Percentiles rank a stretch among this genome's conserved stretches.
phyloP scores from a whole-genome alignment of 2,113 vertebrate species.

The Peucedramus taeniatus region DNA sequence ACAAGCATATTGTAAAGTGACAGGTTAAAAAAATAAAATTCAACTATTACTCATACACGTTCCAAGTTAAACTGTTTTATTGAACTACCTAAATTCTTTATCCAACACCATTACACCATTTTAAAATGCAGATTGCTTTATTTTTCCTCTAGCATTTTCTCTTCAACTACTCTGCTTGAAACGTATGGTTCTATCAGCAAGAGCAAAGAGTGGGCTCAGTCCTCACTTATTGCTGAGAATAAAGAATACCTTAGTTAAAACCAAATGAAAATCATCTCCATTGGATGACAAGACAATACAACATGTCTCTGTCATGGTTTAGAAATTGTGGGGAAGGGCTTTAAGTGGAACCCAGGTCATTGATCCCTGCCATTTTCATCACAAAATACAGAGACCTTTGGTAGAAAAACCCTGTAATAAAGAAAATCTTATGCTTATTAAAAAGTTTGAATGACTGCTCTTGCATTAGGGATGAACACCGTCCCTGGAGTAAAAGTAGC shows the following conservation, averaged over 20 bases:
- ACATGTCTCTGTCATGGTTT: not conserved
- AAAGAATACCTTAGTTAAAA: not conserved
- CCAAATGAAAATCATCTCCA: not conserved
- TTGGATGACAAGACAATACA: not conserved
- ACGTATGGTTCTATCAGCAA: not conserved
- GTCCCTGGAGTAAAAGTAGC: not conserved
- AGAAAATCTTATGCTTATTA: not conserved
- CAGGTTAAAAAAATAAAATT: not conserved
- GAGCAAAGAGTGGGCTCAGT: not conserved
- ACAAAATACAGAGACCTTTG: not conserved
- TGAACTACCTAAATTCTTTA: not conserved
- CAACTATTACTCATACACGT: not conserved
- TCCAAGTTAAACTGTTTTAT: not conserved
- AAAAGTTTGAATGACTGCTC: not conserved
- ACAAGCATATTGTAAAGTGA: constrained; percentile 11
- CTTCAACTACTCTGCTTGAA: not conserved
- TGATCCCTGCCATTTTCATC: not conserved
- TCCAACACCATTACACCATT: not conserved
- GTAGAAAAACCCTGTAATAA: not conserved
- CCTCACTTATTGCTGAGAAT: not conserved
- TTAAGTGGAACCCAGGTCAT: not conserved
- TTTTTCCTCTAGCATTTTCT: not conserved
- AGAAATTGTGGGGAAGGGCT: not conserved
- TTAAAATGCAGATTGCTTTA: not conserved
- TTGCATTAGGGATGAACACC: not conserved